Evolutionary conservation across 1,140 invertebrate species (phyloP).

Genomic region (Trinorchestia longiramus): DNA sequence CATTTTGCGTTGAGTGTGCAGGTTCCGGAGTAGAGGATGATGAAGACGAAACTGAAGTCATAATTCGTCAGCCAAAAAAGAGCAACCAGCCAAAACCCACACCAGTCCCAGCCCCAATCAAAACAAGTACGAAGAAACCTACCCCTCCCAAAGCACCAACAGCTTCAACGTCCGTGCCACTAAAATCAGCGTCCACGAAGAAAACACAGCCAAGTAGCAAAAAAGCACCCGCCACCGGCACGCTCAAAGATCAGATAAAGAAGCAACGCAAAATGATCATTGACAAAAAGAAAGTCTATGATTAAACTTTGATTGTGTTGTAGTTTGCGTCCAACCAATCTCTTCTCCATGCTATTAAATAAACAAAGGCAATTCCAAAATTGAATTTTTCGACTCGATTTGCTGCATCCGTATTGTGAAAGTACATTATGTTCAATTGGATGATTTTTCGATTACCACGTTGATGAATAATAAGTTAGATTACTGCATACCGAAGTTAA

Average conservation of each 20-base stretch:
- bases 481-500: neutral
- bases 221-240: conserved; percentile 62
- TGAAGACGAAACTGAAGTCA: neutral
- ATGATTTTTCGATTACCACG: neutral
- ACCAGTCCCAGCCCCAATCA: neutral
- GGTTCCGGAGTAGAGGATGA: neutral
- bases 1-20: neutral
- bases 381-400: neutral
- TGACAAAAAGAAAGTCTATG: conserved; percentile 57
- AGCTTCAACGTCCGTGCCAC: neutral
- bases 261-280: conserved; percentile 67
- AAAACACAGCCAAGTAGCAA: conserved; percentile 54
- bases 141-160: neutral
- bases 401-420: neutral
- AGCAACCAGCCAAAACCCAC: neutral
- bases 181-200: conserved; percentile 45
- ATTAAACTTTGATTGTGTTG: neutral
- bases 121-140: neutral
- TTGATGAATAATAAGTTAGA: neutral
- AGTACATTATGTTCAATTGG: neutral
- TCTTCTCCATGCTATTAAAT: neutral
- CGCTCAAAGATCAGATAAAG: conserved; percentile 66
- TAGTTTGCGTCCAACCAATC: neutral
- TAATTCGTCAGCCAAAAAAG: conserved; percentile 32
- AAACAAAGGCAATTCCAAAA: neutral